Conservation (phyloP, 2,113 vertebrate species). For the Erythrocebus patas region DNA sequence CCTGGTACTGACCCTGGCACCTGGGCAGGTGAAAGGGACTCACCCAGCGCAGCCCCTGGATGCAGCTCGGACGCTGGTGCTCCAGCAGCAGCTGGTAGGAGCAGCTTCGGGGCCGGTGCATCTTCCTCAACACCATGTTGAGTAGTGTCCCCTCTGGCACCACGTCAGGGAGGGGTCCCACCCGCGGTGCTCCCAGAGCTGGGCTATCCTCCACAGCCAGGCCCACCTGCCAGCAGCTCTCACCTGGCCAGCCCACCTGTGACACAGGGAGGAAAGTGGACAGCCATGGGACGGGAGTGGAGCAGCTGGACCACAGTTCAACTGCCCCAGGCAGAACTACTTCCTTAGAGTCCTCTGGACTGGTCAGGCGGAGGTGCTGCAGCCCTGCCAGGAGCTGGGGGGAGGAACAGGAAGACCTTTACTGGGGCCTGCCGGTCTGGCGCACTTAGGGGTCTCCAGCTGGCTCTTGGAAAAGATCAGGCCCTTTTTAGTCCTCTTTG, state of each 20-base stretch:
- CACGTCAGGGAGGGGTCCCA: slow-evolving; percentile 37
- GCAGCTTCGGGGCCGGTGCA: slow-evolving; percentile 93
- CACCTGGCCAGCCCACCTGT: slow-evolving; percentile 75
- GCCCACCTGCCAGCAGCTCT: slow-evolving; percentile 68
- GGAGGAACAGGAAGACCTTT: slow-evolving; percentile 70
- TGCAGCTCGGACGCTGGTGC: slow-evolving; percentile 79
- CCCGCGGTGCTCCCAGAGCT: not conserved
- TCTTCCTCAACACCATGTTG: slow-evolving; percentile 81
- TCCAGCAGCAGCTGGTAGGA: slow-evolving; percentile 90
- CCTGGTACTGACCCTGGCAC: not conserved
- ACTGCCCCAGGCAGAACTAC: slow-evolving; percentile 20
- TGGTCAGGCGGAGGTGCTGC: slow-evolving; percentile 58
- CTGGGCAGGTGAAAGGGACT: not conserved
- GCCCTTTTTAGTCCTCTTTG: not conserved
- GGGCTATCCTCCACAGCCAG: slow-evolving; percentile 21
- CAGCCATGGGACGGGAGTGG: slow-evolving; percentile 1
- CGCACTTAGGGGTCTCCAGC: slow-evolving; percentile 49
- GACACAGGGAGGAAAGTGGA: not conserved
- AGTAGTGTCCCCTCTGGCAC: slow-evolving; percentile 39
- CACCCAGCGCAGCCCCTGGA: slow-evolving; percentile 94
- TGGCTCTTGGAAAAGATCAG: not conserved
- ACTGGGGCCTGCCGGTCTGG: slow-evolving; percentile 40
- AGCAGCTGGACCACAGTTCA: not conserved
- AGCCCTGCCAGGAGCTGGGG: slow-evolving; percentile 52
- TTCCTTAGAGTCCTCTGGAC: slow-evolving; percentile 43